These are phyloP conservation scores for Drosophila athabasca DNA, from an alignment of 1,140 invertebrate species.

Conservation along the genomic window DNA sequence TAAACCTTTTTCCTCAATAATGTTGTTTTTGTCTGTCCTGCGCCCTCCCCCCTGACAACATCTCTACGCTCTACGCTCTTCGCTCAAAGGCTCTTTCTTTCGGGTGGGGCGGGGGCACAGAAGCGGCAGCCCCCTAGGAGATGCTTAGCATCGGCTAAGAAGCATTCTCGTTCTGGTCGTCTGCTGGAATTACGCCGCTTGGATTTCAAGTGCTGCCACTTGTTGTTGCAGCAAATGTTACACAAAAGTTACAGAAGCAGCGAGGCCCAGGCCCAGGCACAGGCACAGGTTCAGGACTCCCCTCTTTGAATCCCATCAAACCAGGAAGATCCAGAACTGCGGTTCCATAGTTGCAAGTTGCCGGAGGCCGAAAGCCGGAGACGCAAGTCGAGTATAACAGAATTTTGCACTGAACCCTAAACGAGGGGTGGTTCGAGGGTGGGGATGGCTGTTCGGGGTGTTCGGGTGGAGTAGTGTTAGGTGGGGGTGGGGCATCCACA, in stretches of 20 bases:
- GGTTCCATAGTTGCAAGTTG: conserved; percentile 50
- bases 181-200: conserved; percentile 67
- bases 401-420: conserved; percentile 76
- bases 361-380: conserved; percentile 8
- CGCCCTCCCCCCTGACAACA: conserved; percentile 8
- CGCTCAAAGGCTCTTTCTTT: conserved; percentile 44
- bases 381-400: conserved; percentile 64
- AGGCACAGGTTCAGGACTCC: background rate
- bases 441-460: too few relatives aligned
- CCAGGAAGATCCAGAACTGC: conserved; percentile 1
- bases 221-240: conserved; percentile 61
- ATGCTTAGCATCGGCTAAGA: conserved; percentile 60
- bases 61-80: conserved; percentile 1
- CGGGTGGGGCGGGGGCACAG: background rate
- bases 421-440: conserved; percentile 16
- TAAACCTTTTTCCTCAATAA: conserved; percentile 70
- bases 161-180: conserved; percentile 55
- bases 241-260: conserved; percentile 40
- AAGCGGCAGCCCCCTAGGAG: conserved; percentile 14
- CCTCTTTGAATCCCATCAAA: too few relatives aligned
- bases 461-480: too few relatives aligned
- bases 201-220: conserved; percentile 67
- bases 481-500: conserved; percentile 21
- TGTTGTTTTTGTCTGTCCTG: conserved; percentile 57
- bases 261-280: background rate